Evolutionary conservation across 2,797 vertebrate genomes (phyloP), one percentile per base, ranked within the genome.

Genomic region (Takifugu rubripes): DNA sequence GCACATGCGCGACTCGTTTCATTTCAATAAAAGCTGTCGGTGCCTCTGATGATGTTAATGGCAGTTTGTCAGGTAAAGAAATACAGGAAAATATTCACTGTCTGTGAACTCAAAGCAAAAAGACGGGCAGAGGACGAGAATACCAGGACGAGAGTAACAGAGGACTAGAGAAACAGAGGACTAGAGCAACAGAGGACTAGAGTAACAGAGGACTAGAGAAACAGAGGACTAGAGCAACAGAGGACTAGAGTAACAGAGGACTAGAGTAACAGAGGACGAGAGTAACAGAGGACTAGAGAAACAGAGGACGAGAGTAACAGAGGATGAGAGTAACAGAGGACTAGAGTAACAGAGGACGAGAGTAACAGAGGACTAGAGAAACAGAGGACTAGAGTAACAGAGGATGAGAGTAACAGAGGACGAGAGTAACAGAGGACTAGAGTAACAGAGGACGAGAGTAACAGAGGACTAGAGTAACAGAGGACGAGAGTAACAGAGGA

Each of bases 341-440:
- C 49, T 56, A 68, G 57, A 2, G 25, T n/a, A n/a, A n/a, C n/a
- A 53, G 74, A 61, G 76, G 72, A 57, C 71, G n/a, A n/a, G 26
- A 2, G 51, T 61, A 52, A 46, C 5, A 1, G 54, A 68, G 72
- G 54, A 64, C 49, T 56, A 68, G 57, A 2, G 25, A n/a, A n/a
- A n/a, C n/a, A 53, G 74, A 61, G 76, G 72, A 57, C 71, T n/a
- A n/a, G 26, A 2, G 51, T 61, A 52, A 46, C 5, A 1, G 54
- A 68, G 72, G 54, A 64, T 49, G 57, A 68, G 57, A 2, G 25
- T n/a, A n/a, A n/a, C n/a, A 53, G 74, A 61, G 76, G 72, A 57
- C 71, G n/a, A n/a, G 26, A 2, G 51, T 61, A 52, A 46, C 5
- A 1, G 54, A 68, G 72, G 54, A 64, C 49, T 56, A 68, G 56